phyloP scores from a whole-genome alignment of 2,113 vertebrate species.

The Callocephalon fimbriatum region DNA sequence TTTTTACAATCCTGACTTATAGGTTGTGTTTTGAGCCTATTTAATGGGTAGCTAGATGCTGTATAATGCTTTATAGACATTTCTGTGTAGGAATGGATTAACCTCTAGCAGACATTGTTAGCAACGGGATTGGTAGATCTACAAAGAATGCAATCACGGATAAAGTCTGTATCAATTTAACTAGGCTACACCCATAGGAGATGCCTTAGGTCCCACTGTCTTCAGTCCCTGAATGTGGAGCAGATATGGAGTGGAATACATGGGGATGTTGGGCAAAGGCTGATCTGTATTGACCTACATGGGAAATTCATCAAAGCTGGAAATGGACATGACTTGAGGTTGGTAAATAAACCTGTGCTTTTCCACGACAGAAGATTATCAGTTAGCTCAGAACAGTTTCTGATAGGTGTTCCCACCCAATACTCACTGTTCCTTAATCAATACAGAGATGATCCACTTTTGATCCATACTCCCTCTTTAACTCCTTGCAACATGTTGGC shows the following conservation, averaged over 20 bases:
- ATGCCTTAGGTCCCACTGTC: neutral
- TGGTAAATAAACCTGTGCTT: neutral
- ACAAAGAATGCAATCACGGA: neutral
- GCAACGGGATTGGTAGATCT: neutral
- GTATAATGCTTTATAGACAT: neutral
- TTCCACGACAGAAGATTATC: neutral
- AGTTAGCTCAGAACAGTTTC: neutral
- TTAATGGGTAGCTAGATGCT: neutral
- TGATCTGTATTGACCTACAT: neutral
- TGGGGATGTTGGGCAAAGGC: neutral
- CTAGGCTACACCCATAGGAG: neutral
- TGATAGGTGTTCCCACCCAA: neutral
- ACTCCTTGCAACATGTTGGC: neutral
- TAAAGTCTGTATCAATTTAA: neutral
- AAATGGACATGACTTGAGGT: neutral
- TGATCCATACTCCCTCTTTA: neutral
- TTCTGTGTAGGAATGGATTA: neutral
- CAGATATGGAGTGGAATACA: neutral
- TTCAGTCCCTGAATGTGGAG: neutral
- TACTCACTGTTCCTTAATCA: neutral
- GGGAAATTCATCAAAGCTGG: neutral
- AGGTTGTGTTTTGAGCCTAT: neutral
- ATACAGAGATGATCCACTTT: neutral
- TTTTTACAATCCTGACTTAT: neutral
- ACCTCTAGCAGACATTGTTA: neutral